These are phyloP conservation scores for Nymphalis io DNA, from an alignment of 1,140 invertebrate genomes.

Conservation along the genomic window DNA sequence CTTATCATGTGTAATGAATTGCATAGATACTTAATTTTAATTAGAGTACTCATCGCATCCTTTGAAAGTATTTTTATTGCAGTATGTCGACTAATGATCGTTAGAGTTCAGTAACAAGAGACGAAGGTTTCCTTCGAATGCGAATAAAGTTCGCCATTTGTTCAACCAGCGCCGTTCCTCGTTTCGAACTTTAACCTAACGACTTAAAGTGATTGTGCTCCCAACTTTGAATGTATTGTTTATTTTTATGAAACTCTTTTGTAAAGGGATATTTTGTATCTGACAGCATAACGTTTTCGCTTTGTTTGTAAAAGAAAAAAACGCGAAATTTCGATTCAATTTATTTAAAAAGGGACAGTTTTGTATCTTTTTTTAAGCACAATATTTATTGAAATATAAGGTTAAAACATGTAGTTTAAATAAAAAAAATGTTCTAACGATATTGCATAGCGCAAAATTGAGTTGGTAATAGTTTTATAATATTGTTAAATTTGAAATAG, in stretches of 20 bases:
- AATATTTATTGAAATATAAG: no score
- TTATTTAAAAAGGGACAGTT: no score
- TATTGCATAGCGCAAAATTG: no score
- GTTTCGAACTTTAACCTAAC: constrained; percentile 16
- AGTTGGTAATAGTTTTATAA: no score
- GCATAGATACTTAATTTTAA: no score
- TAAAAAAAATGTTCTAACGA: no score
- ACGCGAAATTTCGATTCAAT: no score
- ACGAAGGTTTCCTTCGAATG: constrained; percentile 5
- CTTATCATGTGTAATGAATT: no score
- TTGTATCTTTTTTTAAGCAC: no score
- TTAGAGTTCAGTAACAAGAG: constrained; percentile 20
- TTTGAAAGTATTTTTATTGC: constrained; percentile 8
- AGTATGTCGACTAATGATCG: constrained; percentile 23
- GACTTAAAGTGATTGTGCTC: constrained; percentile 14
- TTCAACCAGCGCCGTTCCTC: constrained; percentile 7
- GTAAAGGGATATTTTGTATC: background rate
- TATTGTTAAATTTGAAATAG: no score
- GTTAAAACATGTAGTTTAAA: no score
- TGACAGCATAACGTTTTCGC: background rate
- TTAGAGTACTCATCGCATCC: background rate
- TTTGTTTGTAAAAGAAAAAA: background rate
- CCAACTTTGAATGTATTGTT: constrained; percentile 8
- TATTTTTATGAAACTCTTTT: constrained; percentile 1
- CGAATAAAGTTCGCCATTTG: constrained; percentile 16